Evolutionary conservation across 2,797 vertebrate species (phyloP).

Genomic region (Sylvia borin): DNA sequence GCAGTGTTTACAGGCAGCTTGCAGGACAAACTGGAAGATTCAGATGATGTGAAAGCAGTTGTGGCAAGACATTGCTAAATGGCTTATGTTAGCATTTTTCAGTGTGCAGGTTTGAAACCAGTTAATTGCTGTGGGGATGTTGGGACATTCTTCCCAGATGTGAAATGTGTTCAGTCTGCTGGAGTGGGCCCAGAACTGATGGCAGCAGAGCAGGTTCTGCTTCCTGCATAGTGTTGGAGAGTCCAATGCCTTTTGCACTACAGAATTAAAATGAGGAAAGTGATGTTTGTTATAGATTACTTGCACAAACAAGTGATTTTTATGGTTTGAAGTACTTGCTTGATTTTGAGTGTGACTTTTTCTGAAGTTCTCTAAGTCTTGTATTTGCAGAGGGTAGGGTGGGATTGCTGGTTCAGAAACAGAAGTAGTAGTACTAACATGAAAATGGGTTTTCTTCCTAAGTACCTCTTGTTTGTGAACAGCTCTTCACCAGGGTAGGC

Average conservation of each 20-base stretch:
- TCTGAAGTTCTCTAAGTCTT: not conserved
- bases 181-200: not conserved
- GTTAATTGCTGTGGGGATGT: not conserved
- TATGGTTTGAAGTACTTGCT: not conserved
- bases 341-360: not conserved
- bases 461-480: not conserved
- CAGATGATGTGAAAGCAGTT: not conserved
- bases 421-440: not conserved
- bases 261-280: not conserved
- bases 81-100: not conserved
- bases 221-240: fast-evolving
- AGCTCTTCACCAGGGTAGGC: not conserved
- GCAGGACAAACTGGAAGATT: not conserved
- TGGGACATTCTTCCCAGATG: not conserved
- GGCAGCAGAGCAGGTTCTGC: not conserved
- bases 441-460: not conserved
- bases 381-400: not conserved
- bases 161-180: not conserved
- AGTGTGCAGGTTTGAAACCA: not conserved
- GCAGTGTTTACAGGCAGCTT: slow-evolving; percentile 68
- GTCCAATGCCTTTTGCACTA: not conserved
- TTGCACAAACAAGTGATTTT: not conserved
- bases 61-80: not conserved
- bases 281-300: not conserved
- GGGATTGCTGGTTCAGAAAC: not conserved